Evolutionary conservation across 2,888 invertebrate species (phyloP), one percentile per base, ranked within the genome.

Genomic region (Netelia virgata): DNA sequence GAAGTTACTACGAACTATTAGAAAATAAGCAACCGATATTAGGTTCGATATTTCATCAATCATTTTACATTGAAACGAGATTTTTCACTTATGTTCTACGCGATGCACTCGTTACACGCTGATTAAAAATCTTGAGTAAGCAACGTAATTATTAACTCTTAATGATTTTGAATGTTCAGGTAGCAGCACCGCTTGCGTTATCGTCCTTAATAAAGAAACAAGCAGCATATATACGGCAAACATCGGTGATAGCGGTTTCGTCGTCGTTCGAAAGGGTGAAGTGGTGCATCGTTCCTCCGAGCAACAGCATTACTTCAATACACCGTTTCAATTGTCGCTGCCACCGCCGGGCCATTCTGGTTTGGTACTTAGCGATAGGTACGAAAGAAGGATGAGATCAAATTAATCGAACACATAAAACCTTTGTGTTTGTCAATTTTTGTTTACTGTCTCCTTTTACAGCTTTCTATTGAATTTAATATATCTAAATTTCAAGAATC

Each of bases 261-360:
- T 99, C 95, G 97, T 99, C 74, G 97, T 98, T 78, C 95, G 98
- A 23, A 95, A 96, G 72, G 98, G 98, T 20, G 95, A 96, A 89
- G 96, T 99, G 20, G 97, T 99, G 36, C 97, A 98, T 93, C 96
- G 98, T 86, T 99, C 99, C 3, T 97, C 97, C 91, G 99, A 99
- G 93, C 99, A 99, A 92, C 98, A 99, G 91, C 99, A 99, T 94
- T 99, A 99, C 94, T 99, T 99, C 94, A 99, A 99, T 94, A 99
- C 99, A 55, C 99, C 99, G 3, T 99, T 98, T 95, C 99, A 99
- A 94, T 95, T 99, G 87, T 98, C 99, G 69, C 94, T 99, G 89
- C 98, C 99, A 53, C 99, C 99, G 23, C 98, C 98, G 1, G 97
- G 97, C 14, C 97, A 97, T 89, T 97, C 97, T 88, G 96, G 96